These are phyloP conservation scores for Melieria crassipennis DNA, from an alignment of 2,888 invertebrate species.

Conservation along the genomic window DNA sequence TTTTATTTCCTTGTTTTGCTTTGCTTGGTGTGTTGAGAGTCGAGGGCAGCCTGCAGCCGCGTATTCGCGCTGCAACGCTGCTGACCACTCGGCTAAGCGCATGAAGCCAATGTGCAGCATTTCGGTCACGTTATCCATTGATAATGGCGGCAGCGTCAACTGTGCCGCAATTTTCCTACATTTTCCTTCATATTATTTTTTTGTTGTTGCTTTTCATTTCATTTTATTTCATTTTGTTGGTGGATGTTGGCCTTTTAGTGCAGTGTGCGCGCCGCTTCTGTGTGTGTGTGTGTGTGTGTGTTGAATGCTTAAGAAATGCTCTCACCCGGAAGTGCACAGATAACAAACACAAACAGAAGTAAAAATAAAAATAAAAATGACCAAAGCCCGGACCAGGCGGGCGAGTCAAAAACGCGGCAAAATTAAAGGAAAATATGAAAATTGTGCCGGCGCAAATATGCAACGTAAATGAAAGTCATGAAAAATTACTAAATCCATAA, in stretches of 20 bases:
- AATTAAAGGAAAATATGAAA: slow-evolving; percentile 5
- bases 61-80: slow-evolving; percentile 22
- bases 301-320: slow-evolving; percentile 21
- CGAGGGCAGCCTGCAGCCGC: slow-evolving; percentile 12
- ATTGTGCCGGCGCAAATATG: slow-evolving; percentile 10
- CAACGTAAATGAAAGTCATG: slow-evolving; percentile 29
- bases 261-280: no score
- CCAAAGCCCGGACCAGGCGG: slow-evolving; percentile 7
- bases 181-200: not conserved
- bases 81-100: slow-evolving; percentile 46
- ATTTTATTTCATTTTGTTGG: slow-evolving; percentile 36
- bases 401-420: not conserved
- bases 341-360: slow-evolving; percentile 28
- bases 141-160: not conserved
- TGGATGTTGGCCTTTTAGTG: not conserved
- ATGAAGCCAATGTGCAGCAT: slow-evolving; percentile 46
- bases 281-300: no score
- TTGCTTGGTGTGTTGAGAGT: not conserved
- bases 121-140: slow-evolving; percentile 54
- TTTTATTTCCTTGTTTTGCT: slow-evolving; percentile 41
- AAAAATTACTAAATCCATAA: slow-evolving; percentile 29
- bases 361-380: slow-evolving; percentile 18
- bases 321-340: slow-evolving; percentile 33
- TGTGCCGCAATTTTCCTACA: not conserved
- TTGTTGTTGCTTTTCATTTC: slow-evolving; percentile 16